phyloP scores from a whole-genome alignment of 2,888 invertebrate genomes.

The Abrostola tripartita region DNA sequence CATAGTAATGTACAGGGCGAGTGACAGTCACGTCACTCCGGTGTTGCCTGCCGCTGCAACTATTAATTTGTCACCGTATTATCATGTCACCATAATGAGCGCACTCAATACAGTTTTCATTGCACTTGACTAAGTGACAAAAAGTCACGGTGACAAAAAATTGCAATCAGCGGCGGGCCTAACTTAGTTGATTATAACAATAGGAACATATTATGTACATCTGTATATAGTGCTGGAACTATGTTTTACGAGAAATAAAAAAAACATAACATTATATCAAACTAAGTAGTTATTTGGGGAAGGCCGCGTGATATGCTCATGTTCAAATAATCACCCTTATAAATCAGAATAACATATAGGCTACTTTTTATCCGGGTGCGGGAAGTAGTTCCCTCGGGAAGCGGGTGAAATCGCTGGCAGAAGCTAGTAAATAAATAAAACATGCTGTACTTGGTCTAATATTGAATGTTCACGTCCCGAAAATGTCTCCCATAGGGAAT shows the following conservation, averaged over 20 bases:
- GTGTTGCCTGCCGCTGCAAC: constrained; percentile 13
- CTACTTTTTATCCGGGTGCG: too few species aligned
- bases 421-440: too few species aligned
- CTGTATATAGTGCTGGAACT: background rate
- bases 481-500: too few species aligned
- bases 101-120: constrained; percentile 14
- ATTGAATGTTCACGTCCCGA: too few species aligned
- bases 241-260: too few species aligned
- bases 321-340: too few species aligned
- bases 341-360: too few species aligned
- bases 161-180: constrained; percentile 12
- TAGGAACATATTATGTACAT: background rate
- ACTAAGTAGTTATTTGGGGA: background rate
- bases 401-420: too few species aligned
- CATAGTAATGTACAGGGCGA: constrained; percentile 13
- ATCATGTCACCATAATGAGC: constrained; percentile 21
- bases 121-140: constrained; percentile 13
- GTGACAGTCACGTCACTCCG: constrained; percentile 22
- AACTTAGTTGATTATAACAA: constrained; percentile 2
- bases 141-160: constrained; percentile 9
- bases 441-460: too few species aligned
- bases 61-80: constrained; percentile 20
- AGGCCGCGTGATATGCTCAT: background rate
- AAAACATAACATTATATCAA: too few species aligned
- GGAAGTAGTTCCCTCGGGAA: too few species aligned